phyloP scores from a whole-genome alignment of 2,888 invertebrate species.

The Yponomeuta plumbellus region DNA sequence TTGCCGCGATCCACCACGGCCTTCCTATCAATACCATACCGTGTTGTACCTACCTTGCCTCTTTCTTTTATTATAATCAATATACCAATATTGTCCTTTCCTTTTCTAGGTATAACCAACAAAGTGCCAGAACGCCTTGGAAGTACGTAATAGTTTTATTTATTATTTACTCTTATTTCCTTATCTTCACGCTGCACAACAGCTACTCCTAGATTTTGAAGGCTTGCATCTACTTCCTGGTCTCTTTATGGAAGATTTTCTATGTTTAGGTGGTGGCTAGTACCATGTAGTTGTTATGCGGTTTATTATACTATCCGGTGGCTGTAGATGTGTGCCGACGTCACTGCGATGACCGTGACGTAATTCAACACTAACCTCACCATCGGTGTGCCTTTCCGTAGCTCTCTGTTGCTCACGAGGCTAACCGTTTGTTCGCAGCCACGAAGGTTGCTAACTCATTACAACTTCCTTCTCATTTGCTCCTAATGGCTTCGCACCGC shows the following conservation, averaged over 20 bases:
- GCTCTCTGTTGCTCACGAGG: slow-evolving; percentile 56
- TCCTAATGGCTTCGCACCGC: neutral
- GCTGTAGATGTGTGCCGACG: slow-evolving; percentile 44
- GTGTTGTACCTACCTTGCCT: neutral
- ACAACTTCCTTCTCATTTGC: slow-evolving; percentile 6
- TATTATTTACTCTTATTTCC: slow-evolving; percentile 6
- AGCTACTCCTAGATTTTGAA: slow-evolving; percentile 5
- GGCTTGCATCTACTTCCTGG: neutral
- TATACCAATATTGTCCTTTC: slow-evolving; percentile 48
- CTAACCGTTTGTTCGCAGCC: slow-evolving; percentile 44
- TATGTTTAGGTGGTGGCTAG: neutral
- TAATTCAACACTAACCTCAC: slow-evolving; percentile 40
- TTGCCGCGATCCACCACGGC: slow-evolving; percentile 63
- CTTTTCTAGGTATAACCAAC: slow-evolving; percentile 76
- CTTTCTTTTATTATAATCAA: slow-evolving; percentile 22
- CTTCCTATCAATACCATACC: slow-evolving; percentile 39
- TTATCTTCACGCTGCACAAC: neutral
- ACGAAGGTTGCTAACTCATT: slow-evolving; percentile 18
- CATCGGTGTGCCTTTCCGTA: slow-evolving; percentile 56
- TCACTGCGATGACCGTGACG: slow-evolving; percentile 49
- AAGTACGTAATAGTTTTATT: slow-evolving; percentile 64
- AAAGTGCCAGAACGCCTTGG: slow-evolving; percentile 72
- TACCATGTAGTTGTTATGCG: neutral
- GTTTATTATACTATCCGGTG: slow-evolving; percentile 1
- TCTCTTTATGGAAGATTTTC: neutral